Percentiles rank a stretch among this genome's conserved stretches.
phyloP scores from a whole-genome alignment of 1,140 invertebrate genomes.

The Carposina sasakii region DNA sequence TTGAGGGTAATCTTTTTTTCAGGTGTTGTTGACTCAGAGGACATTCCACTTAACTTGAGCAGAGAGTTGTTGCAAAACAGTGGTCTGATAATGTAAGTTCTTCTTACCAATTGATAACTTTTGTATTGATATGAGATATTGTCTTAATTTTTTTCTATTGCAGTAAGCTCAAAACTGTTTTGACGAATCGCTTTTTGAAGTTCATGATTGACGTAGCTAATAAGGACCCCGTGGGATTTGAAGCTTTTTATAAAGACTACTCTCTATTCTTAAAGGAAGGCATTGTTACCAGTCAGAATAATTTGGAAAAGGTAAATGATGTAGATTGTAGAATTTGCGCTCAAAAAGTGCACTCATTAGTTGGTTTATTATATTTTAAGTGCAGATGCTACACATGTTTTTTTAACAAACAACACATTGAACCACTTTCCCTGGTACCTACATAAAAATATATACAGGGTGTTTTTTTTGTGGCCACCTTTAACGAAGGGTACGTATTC shows the following conservation, averaged over 20 bases:
- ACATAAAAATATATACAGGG: too few relatives aligned
- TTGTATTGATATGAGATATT: constrained; percentile 5
- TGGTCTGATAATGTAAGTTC: constrained; percentile 85
- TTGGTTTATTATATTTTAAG: too few relatives aligned
- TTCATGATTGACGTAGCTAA: constrained; percentile 90
- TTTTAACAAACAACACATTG: too few relatives aligned
- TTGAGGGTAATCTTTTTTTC: constrained; percentile 26
- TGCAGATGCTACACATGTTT: too few relatives aligned
- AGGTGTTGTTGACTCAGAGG: constrained; percentile 97
- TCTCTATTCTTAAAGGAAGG: constrained; percentile 96
- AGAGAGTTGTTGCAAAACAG: constrained; percentile 96
- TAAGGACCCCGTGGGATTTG: constrained; percentile 88
- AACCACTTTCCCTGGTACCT: too few relatives aligned
- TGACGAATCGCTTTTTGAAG: constrained; percentile 89
- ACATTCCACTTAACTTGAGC: constrained; percentile 97
- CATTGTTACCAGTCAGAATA: constrained; percentile 87
- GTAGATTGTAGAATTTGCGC: too few relatives aligned
- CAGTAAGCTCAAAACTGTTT: constrained; percentile 87
- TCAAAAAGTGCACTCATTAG: too few relatives aligned
- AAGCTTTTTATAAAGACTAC: constrained; percentile 93
- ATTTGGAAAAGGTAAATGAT: constrained; percentile 83
- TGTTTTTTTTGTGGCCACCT: too few relatives aligned
- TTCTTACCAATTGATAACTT: too few relatives aligned
- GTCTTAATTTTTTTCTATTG: constrained; percentile 37
- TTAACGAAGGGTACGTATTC: too few relatives aligned